A percentile compares a stretch with the other conserved stretches of the same genome.
Conservation (phyloP, 2,113 vertebrate species). For the Ranitomeya imitator region DNA sequence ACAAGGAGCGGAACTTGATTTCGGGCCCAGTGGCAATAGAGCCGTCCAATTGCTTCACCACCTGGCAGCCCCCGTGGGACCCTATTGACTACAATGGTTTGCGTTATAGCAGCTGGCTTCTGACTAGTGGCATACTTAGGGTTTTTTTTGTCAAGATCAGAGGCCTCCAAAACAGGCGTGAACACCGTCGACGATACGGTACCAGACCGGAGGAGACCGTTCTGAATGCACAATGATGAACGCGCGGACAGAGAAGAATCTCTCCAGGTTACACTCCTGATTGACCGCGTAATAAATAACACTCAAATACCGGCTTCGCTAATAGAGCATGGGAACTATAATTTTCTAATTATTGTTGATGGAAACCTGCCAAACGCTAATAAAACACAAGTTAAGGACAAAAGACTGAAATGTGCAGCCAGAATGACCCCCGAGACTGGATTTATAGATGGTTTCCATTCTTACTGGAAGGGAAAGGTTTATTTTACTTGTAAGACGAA, state of each 20-base stretch:
- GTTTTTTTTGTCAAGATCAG: no score
- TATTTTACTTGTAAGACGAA: constrained; percentile 50
- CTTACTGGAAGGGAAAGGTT: constrained; percentile 52
- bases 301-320: constrained; percentile 12
- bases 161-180: no score
- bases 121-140: no score
- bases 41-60: no score
- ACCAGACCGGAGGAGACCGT: neutral
- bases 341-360: constrained; percentile 51
- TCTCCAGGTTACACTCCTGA: neutral
- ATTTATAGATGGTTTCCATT: constrained; percentile 47
- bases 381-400: constrained; percentile 42
- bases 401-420: constrained; percentile 30
- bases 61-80: no score
- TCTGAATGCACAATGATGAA: neutral
- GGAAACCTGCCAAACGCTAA: constrained; percentile 36
- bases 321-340: constrained; percentile 40
- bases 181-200: neutral
- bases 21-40: no score
- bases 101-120: no score
- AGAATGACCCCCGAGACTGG: constrained; percentile 30
- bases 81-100: no score
- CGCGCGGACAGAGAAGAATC: neutral
- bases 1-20: no score
- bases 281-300: constrained; percentile 18